Evolutionary conservation across 1,140 invertebrate genomes (phyloP).

Genomic region (Penaeus chinensis): DNA sequence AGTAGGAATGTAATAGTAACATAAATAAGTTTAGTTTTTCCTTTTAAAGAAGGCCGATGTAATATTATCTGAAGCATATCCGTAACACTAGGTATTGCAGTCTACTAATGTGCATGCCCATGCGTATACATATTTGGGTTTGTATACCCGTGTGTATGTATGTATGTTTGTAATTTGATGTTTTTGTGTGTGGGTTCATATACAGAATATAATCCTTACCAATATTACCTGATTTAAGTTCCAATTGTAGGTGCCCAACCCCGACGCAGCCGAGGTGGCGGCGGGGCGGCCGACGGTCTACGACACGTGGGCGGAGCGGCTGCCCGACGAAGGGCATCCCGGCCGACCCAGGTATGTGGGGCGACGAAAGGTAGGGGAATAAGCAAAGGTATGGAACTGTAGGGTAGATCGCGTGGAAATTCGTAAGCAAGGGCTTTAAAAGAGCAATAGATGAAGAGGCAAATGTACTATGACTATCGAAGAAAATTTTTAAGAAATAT

Average conservation of each 20-base stretch:
- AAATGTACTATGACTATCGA: not conserved
- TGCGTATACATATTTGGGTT: conserved; percentile 19
- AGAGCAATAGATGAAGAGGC: not conserved
- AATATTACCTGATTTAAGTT: not conserved
- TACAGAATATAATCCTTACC: no score
- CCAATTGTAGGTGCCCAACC: conserved; percentile 54
- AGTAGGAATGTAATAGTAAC: not conserved
- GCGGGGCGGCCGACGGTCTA: conserved; percentile 60
- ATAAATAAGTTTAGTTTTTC: not conserved
- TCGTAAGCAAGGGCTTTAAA: not conserved
- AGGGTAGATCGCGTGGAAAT: not conserved
- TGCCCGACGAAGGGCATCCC: conserved; percentile 31
- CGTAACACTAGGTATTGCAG: not conserved
- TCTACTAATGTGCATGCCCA: not conserved
- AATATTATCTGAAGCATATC: not conserved
- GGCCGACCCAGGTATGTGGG: conserved; percentile 25
- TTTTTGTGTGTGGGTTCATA: not conserved
- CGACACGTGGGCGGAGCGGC: conserved; percentile 60
- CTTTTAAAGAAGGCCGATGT: not conserved
- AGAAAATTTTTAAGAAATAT: not conserved
- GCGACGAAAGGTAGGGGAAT: not conserved
- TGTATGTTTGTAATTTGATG: conserved; percentile 1
- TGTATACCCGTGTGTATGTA: conserved; percentile 11
- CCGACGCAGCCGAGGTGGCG: conserved; percentile 56
- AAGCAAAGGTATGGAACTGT: not conserved